These are phyloP conservation scores for Parotocinclus haroldoi DNA, from an alignment of 2,797 vertebrate species.

Conservation along the genomic window DNA sequence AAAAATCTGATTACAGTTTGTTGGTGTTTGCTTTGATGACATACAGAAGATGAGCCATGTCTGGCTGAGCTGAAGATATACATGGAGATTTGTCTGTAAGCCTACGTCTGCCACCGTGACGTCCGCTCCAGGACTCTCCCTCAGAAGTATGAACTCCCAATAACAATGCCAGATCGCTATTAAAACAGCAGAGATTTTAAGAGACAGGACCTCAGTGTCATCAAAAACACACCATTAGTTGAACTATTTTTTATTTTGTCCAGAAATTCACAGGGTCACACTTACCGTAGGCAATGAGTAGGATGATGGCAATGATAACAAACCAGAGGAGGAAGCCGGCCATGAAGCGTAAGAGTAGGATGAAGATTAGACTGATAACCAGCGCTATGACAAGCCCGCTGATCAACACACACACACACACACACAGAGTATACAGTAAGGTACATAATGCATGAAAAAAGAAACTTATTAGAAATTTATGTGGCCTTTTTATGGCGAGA, in stretches of 20 bases:
- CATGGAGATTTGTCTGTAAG: slow-evolving; percentile 79
- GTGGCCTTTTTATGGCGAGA: no score
- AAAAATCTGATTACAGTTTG: background rate
- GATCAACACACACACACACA: slow-evolving; percentile 34
- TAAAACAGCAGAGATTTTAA: background rate
- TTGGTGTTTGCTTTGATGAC: slow-evolving; percentile 51
- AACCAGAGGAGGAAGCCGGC: slow-evolving; percentile 84
- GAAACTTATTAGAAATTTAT: no score
- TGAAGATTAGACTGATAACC: slow-evolving; percentile 81
- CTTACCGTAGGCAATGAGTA: slow-evolving; percentile 83
- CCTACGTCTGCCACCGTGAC: slow-evolving; percentile 77
- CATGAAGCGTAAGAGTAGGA: slow-evolving; percentile 83
- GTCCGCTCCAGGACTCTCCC: slow-evolving; percentile 67
- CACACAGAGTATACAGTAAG: slow-evolving; percentile 10
- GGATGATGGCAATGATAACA: slow-evolving; percentile 77
- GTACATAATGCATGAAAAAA: no score
- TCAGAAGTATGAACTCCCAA: slow-evolving; percentile 68
- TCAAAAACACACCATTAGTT: no score
- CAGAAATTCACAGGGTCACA: background rate
- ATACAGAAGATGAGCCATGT: slow-evolving; percentile 87
- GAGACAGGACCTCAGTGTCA: no score
- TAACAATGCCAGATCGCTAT: slow-evolving; percentile 85
- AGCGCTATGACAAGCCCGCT: slow-evolving; percentile 84
- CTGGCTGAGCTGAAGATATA: slow-evolving; percentile 84
- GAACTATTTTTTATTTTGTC: no score